A percentile compares a stretch with the other conserved stretches of the same genome.
These are phyloP conservation scores for Phania funesta DNA, from an alignment of 2,888 invertebrate genomes.

Conservation along the genomic window DNA sequence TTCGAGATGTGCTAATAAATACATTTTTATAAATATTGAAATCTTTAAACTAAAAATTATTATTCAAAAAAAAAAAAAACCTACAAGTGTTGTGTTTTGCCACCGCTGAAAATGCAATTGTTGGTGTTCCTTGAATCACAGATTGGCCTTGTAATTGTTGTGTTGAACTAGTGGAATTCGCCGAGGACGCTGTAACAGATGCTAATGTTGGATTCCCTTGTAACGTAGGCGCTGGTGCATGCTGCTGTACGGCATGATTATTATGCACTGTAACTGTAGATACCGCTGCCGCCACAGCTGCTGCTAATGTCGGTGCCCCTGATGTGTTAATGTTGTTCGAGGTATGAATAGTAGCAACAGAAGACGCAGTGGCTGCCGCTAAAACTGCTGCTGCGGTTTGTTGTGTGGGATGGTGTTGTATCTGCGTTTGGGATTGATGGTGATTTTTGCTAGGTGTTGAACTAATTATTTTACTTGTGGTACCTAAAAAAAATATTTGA, in stretches of 20 bases:
- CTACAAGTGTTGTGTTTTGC: conserved; percentile 82
- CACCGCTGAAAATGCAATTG: conserved; percentile 84
- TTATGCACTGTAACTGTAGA: conserved; percentile 62
- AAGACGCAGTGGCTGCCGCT: conserved; percentile 69
- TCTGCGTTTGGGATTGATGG: conserved; percentile 74
- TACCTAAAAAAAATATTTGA: conserved; percentile 43
- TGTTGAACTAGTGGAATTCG: conserved; percentile 69
- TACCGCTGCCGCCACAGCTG: conserved; percentile 69
- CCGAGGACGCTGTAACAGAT: conserved; percentile 65
- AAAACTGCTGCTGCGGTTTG: conserved; percentile 72
- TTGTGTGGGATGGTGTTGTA: conserved; percentile 77
- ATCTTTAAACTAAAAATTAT: not conserved
- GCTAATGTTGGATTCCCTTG: conserved; percentile 62
- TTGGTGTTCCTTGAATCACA: conserved; percentile 80
- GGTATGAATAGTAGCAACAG: conserved; percentile 66
- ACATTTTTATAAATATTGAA: not conserved
- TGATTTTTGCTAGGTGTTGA: conserved; percentile 81
- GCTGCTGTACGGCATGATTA: conserved; percentile 76
- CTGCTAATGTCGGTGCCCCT: conserved; percentile 68
- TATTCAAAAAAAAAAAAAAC: conserved; percentile 47
- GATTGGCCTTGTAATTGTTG: conserved; percentile 79
- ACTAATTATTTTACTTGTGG: conserved; percentile 77
- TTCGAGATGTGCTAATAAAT: conserved; percentile 78
- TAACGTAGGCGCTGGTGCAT: conserved; percentile 77
- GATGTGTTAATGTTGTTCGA: conserved; percentile 63